These are phyloP conservation scores for Naja naja DNA, from an alignment of 2,113 vertebrate genomes.

Conservation along the genomic window DNA sequence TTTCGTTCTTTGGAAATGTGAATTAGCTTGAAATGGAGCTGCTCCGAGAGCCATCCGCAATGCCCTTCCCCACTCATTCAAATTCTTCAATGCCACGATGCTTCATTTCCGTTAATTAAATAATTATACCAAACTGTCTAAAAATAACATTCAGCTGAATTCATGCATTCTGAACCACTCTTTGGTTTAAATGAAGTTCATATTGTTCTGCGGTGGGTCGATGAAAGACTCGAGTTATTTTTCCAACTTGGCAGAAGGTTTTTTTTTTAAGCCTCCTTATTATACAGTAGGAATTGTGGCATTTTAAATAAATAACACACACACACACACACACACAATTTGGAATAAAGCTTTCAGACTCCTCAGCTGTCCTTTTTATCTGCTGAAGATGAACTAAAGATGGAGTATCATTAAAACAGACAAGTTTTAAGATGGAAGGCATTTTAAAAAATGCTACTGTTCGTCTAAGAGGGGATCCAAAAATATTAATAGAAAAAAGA, in stretches of 20 bases:
- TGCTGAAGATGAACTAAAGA: neutral
- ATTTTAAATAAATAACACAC: neutral
- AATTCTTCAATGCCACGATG: constrained; percentile 43
- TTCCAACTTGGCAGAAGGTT: constrained; percentile 15
- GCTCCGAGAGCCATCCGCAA: constrained; percentile 48
- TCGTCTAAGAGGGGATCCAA: neutral
- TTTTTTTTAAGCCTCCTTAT: fast-evolving
- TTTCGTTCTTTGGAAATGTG: constrained; percentile 65
- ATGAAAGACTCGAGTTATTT: constrained; percentile 56
- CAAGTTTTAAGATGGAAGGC: neutral
- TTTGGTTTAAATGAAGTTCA: constrained; percentile 54
- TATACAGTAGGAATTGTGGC: neutral
- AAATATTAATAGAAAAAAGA: constrained; percentile 6
- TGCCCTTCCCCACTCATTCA: constrained; percentile 65
- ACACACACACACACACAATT: neutral
- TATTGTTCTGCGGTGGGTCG: constrained; percentile 46
- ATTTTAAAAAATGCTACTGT: neutral
- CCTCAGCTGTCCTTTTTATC: constrained; percentile 10
- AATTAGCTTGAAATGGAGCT: constrained; percentile 62
- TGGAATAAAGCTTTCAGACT: neutral
- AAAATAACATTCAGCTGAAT: constrained; percentile 57
- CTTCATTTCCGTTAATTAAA: constrained; percentile 73
- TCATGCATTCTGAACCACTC: constrained; percentile 56
- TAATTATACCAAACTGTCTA: constrained; percentile 64
- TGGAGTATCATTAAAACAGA: neutral